Evolutionary conservation across 2,888 invertebrate genomes (phyloP), one percentile per base, ranked within the genome.

Genomic region (Syritta pipiens): DNA sequence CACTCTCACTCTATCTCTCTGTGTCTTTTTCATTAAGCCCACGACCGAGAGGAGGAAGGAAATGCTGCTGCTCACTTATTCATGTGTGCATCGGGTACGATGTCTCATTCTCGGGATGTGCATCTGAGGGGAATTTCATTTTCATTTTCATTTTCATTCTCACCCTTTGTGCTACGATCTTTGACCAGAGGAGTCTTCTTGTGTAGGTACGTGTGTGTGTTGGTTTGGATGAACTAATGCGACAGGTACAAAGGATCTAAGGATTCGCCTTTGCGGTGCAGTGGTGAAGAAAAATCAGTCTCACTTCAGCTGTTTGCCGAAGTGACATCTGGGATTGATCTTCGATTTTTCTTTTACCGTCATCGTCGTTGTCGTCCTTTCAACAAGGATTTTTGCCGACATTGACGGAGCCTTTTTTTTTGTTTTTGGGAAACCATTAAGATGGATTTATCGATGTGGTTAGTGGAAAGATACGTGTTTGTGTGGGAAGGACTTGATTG

Each of bases 321-420:
- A 40, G 46, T 48, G 68, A 68, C 68, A 75, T 68, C 60, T 68
- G 53, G 67, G n/a, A n/a, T n/a, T n/a, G 51, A 28, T 19, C 20
- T 20, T 26, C 4, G n/a, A 5, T 44, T 28, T 46, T n/a, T 10
- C 10, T 35, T 48, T 24, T 32, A 5, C 20, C 20, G 12, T 42
- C n/a, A 0, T 1, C n/a, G 20, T 2, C 20, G 24, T 12, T 20
- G 30, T 44, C 4, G 48, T 62, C 32, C 32, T 49, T 69, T 76
- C 37, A 69, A 57, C 26, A 63, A 57, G 57, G 62, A 51, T 63
- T 42, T 76, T 62, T 76, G 55, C 69, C 69, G 69, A 75, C 46
- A 22, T 37, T 22, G 2, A 35, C 14, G 32, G 32, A 26, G 30
- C 14, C 40, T n/a, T n/a, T 32, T 32, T 9, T 22, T 24, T n/a